Evolutionary conservation across 2,797 vertebrate genomes (phyloP), one percentile per base, ranked within the genome.

Genomic region (Clarias fuscus): DNA sequence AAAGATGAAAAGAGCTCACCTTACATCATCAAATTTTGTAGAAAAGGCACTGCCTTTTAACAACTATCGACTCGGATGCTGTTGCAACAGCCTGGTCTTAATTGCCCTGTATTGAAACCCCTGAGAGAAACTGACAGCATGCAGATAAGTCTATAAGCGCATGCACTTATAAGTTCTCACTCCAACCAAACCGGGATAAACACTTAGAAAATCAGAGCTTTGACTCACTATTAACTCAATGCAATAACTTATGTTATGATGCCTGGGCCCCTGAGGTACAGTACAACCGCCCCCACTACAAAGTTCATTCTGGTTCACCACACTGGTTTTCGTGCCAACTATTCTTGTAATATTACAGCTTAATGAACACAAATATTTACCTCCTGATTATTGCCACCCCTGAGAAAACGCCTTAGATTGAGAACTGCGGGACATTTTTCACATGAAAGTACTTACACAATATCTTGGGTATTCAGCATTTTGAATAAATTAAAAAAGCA

Each of bases 11-110:
- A 79, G 77, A 56, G 27, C 7, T 81, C 27, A 72, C 48, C 70
- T 81, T 33, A 58, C 30, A 87, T 83, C 84, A 82, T 56, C 73
- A 86, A 87, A 85, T 88, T 77, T 81, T 56, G 5, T n/a, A 18
- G 67, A 14, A 27, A 64, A n/a, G 7, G 56, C 61, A 22, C 10
- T 82, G 80, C 27, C 43, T 78, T 86, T 71, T 61, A 78, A 65
- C 82, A 17, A 20, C 15, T 79, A 80, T 43, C 58, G 82, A 65
- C 27, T 75, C 37, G 64, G 59, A 84, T 17, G 73, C 73, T 17
- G 56, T 40, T 17, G 65, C 81, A 80, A 64, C 64, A 27, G 48
- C 30, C 67, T 48, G 20, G 22, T 33, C 43, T 67, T 73, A 84
- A 81, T 79, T 75, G 83, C 30, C 40, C 1, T 48, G 68, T 2